Conservation (phyloP, 2,888 invertebrate species). For the Orthonevra nobilis region DNA sequence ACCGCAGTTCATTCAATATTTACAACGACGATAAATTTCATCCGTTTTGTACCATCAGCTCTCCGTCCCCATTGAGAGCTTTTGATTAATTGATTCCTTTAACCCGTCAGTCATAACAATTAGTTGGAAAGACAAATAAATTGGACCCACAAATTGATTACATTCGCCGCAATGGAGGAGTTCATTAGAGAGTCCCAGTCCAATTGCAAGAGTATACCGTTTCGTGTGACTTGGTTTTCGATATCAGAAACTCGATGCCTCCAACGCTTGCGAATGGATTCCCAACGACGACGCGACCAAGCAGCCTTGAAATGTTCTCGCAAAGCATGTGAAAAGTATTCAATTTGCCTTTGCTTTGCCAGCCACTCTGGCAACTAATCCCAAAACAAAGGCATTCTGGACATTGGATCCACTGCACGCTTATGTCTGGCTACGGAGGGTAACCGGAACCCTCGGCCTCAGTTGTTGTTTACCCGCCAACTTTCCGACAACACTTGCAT, state of each 20-base stretch:
- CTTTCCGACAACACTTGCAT: too few relatives aligned
- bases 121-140: conserved; percentile 40
- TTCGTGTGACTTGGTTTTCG: too few relatives aligned
- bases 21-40: conserved; percentile 9
- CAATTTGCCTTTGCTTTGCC: conserved; percentile 15
- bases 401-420: conserved; percentile 62
- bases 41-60: too few relatives aligned
- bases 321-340: conserved; percentile 48
- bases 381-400: conserved; percentile 14
- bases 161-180: conserved; percentile 21
- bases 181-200: conserved; percentile 26
- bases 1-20: neutral
- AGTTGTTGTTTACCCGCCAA: too few relatives aligned
- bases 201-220: too few relatives aligned
- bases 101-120: conserved; percentile 1
- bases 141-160: conserved; percentile 37
- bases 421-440: conserved; percentile 64
- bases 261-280: conserved; percentile 32
- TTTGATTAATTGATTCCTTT: conserved; percentile 47
- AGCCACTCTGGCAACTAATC: conserved; percentile 22
- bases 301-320: conserved; percentile 35
- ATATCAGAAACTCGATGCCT: conserved; percentile 38
- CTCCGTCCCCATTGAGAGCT: too few relatives aligned
- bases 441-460: conserved; percentile 59
- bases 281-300: conserved; percentile 13